Percentiles rank a stretch among this genome's conserved stretches.
phyloP scores from a whole-genome alignment of 1,140 invertebrate species.

The Drosophila pseudoananassae region DNA sequence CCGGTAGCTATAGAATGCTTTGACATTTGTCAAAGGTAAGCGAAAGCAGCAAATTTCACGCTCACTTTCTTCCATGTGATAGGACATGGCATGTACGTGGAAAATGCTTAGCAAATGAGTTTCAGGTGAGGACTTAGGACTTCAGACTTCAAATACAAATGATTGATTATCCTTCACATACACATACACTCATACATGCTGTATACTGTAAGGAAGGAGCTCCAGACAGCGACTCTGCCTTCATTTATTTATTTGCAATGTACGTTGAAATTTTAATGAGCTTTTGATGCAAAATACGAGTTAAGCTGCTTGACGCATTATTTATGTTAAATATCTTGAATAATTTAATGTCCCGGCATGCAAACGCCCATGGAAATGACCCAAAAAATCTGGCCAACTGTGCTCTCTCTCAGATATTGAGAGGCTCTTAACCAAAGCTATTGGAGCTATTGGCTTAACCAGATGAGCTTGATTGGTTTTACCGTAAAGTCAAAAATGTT shows the following conservation, averaged over 20 bases:
- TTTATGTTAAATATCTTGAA: conserved; percentile 65
- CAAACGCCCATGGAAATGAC: background rate
- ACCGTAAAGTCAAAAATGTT: background rate
- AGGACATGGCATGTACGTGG: background rate
- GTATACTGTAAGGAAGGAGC: too few relatives aligned
- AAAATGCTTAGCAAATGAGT: conserved; percentile 55
- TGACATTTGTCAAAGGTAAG: conserved; percentile 63
- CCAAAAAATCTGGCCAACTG: background rate
- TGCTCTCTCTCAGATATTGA: background rate
- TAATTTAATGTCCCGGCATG: conserved; percentile 30
- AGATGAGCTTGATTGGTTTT: conserved; percentile 34
- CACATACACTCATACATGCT: background rate
- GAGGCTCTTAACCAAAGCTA: conserved; percentile 22
- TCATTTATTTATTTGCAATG: conserved; percentile 34
- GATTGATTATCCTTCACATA: conserved; percentile 50
- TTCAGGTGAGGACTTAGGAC: conserved; percentile 7
- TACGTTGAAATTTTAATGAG: conserved; percentile 64
- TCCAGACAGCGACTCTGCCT: background rate
- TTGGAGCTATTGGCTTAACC: conserved; percentile 32
- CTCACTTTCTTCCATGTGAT: background rate
- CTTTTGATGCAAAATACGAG: conserved; percentile 59
- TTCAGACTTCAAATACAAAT: conserved; percentile 29
- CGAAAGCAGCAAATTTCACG: conserved; percentile 33
- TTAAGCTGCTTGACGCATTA: conserved; percentile 57
- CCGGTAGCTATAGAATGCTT: conserved; percentile 47